Conservation (phyloP, 2,797 vertebrate genomes). For the Cryptoprocta ferox region DNA sequence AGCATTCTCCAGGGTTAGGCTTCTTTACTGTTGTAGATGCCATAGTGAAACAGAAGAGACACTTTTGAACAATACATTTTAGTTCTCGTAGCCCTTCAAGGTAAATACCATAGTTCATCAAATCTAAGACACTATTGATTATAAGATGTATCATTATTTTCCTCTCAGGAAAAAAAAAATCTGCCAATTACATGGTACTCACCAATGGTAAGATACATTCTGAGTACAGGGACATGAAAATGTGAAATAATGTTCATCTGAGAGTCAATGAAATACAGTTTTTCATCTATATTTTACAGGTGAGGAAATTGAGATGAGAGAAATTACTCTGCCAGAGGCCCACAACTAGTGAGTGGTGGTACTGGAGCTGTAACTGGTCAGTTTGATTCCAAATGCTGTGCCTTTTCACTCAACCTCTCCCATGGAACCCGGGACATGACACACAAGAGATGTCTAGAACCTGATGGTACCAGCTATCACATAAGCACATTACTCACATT, state of each 20-base stretch:
- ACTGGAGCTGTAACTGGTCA: neutral
- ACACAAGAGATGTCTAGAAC: neutral
- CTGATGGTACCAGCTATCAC: neutral
- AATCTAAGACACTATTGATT: neutral
- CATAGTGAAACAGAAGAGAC: neutral
- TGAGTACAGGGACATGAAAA: constrained; percentile 47
- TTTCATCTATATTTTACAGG: neutral
- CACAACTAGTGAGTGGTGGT: neutral
- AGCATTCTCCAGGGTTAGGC: neutral
- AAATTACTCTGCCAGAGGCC: neutral
- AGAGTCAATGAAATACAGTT: constrained; percentile 10
- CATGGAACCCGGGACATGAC: neutral
- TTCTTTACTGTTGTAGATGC: neutral
- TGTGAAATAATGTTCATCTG: neutral
- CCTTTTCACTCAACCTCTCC: neutral
- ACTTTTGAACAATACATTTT: neutral
- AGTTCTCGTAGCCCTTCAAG: constrained; percentile 18
- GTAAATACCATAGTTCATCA: neutral
- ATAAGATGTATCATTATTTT: neutral
- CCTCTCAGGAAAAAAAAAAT: neutral
- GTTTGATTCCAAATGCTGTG: neutral
- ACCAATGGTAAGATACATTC: neutral
- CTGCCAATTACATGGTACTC: neutral
- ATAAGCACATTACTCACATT: neutral
- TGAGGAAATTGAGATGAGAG: neutral